These are phyloP conservation scores for Pseudococcus jackbeardsleyi DNA, from an alignment of 2,888 invertebrate species.

Conservation along the genomic window DNA sequence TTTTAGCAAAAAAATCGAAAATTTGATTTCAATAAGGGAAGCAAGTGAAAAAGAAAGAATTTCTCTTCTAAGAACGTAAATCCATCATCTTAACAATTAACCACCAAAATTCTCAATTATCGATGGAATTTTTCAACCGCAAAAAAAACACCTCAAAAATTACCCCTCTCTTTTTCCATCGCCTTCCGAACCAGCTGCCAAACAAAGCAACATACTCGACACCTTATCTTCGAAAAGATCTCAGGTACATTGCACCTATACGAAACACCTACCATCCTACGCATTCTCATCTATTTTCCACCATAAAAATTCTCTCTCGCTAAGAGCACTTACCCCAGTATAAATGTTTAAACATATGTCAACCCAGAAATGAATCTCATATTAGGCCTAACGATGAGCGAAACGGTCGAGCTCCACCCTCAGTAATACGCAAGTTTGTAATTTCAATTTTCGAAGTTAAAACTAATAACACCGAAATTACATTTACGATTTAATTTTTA, in stretches of 20 bases:
- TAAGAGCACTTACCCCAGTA: neutral
- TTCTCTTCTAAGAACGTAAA: too few species aligned
- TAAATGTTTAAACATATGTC: slow-evolving; percentile 42
- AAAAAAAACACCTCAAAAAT: too few species aligned
- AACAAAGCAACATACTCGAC: neutral
- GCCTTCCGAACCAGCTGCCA: too few species aligned
- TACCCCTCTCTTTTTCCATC: too few species aligned
- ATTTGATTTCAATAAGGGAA: too few species aligned
- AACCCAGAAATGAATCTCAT: slow-evolving; percentile 36
- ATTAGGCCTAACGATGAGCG: slow-evolving; percentile 40
- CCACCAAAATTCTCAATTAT: too few species aligned
- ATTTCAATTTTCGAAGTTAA: slow-evolving; percentile 63
- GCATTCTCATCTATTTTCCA: neutral
- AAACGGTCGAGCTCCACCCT: slow-evolving; percentile 51
- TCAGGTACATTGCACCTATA: neutral
- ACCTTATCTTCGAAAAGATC: neutral
- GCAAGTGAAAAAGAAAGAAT: too few species aligned
- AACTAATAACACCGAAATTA: slow-evolving; percentile 64
- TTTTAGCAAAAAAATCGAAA: too few species aligned
- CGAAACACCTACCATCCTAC: neutral
- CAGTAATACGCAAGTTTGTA: slow-evolving; percentile 5
- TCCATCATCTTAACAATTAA: too few species aligned
- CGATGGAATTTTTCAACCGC: too few species aligned
- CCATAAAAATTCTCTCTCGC: slow-evolving; percentile 4
- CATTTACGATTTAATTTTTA: slow-evolving; percentile 65